These are phyloP conservation scores for Leptatherina wallacei DNA, from an alignment of 2,797 vertebrate species.

Conservation along the genomic window DNA sequence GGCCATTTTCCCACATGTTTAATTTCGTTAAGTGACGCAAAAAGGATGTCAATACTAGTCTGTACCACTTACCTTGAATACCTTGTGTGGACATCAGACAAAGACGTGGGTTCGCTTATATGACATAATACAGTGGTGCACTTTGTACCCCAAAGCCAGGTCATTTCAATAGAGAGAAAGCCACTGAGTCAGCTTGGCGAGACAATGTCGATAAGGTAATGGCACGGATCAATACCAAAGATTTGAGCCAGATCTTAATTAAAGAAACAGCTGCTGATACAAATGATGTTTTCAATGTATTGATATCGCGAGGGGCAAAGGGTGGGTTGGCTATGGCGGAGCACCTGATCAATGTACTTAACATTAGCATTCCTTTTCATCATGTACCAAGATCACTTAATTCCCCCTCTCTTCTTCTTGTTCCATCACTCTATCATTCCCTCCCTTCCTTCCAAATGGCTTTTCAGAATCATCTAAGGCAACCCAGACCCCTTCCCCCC, in stretches of 20 bases:
- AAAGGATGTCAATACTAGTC: constrained; percentile 74
- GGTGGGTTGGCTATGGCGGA: constrained; percentile 74
- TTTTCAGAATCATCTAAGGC: constrained; percentile 73
- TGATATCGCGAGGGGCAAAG: constrained; percentile 77
- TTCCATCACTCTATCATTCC: constrained; percentile 76
- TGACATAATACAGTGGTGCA: constrained; percentile 76
- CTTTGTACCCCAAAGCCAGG: constrained; percentile 74
- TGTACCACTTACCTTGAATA: constrained; percentile 79
- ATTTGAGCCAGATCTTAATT: constrained; percentile 94
- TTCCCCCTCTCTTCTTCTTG: constrained; percentile 79
- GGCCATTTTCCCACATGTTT: constrained; percentile 79
- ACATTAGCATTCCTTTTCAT: constrained; percentile 90
- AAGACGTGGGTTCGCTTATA: constrained; percentile 71
- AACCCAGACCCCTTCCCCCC: constrained; percentile 57
- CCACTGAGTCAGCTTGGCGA: constrained; percentile 85
- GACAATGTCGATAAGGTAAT: constrained; percentile 90
- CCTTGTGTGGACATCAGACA: constrained; percentile 68
- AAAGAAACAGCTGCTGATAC: constrained; percentile 96
- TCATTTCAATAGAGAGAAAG: constrained; percentile 83
- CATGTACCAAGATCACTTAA: constrained; percentile 83
- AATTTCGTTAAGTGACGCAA: constrained; percentile 81
- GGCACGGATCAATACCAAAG: constrained; percentile 90
- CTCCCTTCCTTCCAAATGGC: constrained; percentile 68
- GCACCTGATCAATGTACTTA: constrained; percentile 85
- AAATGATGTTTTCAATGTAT: constrained; percentile 94